Percentiles rank a stretch among this genome's conserved stretches.
These are phyloP conservation scores for Grallaria varia DNA, from an alignment of 2,113 vertebrate genomes.

Conservation along the genomic window DNA sequence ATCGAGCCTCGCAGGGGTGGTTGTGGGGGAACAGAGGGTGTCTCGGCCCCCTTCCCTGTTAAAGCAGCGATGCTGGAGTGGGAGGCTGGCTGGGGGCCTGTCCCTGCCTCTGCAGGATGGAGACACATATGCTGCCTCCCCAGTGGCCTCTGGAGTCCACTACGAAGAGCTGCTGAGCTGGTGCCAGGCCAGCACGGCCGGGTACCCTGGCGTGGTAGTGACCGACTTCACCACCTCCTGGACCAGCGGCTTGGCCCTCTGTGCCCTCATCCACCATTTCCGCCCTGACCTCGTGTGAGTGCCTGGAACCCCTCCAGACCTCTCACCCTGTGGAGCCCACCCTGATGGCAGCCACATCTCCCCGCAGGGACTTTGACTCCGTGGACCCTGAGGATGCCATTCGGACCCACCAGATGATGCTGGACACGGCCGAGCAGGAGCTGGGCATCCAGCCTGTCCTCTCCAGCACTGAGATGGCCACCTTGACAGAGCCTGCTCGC, in stretches of 20 bases:
- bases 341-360: background rate
- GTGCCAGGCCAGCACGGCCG: conserved; percentile 86
- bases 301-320: background rate
- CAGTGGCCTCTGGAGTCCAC: conserved; percentile 57
- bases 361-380: conserved; percentile 76
- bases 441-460: conserved; percentile 87
- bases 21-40: rapidly evolving
- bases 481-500: conserved; percentile 74
- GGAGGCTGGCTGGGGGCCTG: background rate
- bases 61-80: background rate
- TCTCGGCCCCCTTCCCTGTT: background rate
- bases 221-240: conserved; percentile 85
- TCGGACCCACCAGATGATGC: conserved; percentile 77
- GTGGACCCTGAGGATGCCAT: conserved; percentile 68
- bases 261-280: conserved; percentile 86
- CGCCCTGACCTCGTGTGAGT: conserved; percentile 88
- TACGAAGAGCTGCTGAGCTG: conserved; percentile 84
- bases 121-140: background rate
- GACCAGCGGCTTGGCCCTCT: conserved; percentile 86
- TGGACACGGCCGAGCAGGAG: conserved; percentile 82
- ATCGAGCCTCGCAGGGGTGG: background rate
- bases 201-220: conserved; percentile 77
- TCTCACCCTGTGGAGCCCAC: background rate
- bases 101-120: background rate
- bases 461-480: conserved; percentile 79